Evolutionary conservation across 2,888 invertebrate genomes (phyloP).

Genomic region (Chalcosyrphus nemorum): DNA sequence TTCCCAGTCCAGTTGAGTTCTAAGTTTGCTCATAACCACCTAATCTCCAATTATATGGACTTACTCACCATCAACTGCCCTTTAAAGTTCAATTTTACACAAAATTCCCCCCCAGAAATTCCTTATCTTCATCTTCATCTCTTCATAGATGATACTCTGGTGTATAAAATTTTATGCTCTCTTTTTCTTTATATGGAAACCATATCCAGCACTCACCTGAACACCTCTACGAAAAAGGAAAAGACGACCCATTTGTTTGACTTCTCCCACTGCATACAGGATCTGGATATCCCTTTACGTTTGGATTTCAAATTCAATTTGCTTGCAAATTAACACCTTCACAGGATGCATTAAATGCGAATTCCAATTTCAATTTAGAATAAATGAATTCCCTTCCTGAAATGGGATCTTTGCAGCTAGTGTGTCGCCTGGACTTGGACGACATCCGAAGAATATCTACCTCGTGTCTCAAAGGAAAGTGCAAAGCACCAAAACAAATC

Average conservation of each 20-base stretch:
- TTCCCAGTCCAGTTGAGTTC: too few relatives aligned
- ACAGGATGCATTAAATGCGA: conserved; percentile 70
- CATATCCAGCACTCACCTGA: neutral
- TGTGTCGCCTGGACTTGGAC: conserved; percentile 38
- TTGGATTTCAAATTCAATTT: conserved; percentile 71
- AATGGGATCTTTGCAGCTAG: conserved; percentile 56
- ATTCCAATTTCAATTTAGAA: conserved; percentile 71
- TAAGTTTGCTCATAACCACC: too few relatives aligned
- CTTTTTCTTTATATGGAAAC: neutral
- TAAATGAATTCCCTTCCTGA: conserved; percentile 65
- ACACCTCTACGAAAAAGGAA: neutral
- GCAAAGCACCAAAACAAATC: conserved; percentile 65
- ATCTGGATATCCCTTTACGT: conserved; percentile 31
- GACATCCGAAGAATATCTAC: conserved; percentile 17
- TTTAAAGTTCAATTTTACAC: neutral
- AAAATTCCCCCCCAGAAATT: neutral
- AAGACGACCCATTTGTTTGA: neutral
- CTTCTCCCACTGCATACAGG: too few relatives aligned
- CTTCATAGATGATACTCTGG: neutral
- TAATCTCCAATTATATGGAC: neutral
- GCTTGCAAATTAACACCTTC: conserved; percentile 73
- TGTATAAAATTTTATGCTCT: neutral
- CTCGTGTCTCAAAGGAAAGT: conserved; percentile 54
- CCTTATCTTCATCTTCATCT: neutral
- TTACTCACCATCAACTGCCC: neutral